Evolutionary conservation across 2,113 vertebrate genomes (phyloP).

Genomic region (Antennarius striatus): DNA sequence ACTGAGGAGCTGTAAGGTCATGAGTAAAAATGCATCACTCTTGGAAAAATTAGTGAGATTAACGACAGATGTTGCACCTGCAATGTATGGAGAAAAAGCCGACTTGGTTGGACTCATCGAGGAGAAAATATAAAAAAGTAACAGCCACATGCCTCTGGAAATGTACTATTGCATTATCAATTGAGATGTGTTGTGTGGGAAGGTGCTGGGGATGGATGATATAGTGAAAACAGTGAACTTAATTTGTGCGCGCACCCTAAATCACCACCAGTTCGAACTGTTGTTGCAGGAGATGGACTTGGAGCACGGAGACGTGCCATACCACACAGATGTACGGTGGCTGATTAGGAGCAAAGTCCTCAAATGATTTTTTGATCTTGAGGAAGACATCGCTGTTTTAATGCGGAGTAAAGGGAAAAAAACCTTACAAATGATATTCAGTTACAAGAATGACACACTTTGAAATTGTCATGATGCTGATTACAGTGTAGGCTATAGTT

Average conservation of each 20-base stretch:
- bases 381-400: too few relatives aligned
- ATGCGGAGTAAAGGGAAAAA: too few relatives aligned
- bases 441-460: too few relatives aligned
- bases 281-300: too few relatives aligned
- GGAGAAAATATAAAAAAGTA: conserved; percentile 7
- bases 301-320: too few relatives aligned
- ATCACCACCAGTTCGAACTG: too few relatives aligned
- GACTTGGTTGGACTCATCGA: neutral
- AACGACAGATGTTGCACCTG: neutral
- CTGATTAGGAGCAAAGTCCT: too few relatives aligned
- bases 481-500: too few relatives aligned
- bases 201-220: neutral
- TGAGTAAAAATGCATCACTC: neutral
- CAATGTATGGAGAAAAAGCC: neutral
- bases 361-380: too few relatives aligned
- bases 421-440: too few relatives aligned
- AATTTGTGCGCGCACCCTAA: too few relatives aligned
- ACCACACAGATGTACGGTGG: neutral
- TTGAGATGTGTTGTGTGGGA: neutral
- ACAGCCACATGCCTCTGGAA: conserved; percentile 6
- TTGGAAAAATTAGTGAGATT: neutral
- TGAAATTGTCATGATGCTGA: too few relatives aligned
- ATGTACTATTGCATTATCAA: conserved; percentile 18
- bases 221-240: neutral
- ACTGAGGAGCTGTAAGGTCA: neutral